Percentiles rank a stretch among this genome's conserved stretches.
phyloP scores from a whole-genome alignment of 2,797 vertebrate species.

The Myripristis jacobus region DNA sequence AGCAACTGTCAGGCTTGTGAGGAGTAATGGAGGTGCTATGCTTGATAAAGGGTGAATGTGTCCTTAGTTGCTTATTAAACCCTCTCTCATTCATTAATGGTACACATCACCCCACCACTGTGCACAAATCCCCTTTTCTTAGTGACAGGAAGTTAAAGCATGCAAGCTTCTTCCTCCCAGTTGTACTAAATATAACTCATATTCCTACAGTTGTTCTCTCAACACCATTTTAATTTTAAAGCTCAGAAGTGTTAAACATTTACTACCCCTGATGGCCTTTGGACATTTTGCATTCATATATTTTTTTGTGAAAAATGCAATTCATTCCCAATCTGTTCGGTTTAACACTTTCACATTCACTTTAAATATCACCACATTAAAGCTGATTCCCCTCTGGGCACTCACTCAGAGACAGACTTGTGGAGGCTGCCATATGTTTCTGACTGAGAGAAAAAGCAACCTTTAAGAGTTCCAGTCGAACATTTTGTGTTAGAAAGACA shows the following conservation, averaged over 20 bases:
- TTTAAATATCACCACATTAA: conserved; percentile 40
- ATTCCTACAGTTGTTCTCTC: not conserved
- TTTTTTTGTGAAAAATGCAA: not conserved
- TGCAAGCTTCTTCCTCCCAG: not conserved
- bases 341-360: conserved; percentile 47
- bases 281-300: conserved; percentile 9
- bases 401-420: conserved; percentile 38
- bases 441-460: conserved; percentile 19
- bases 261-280: not conserved
- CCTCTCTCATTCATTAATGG: not conserved
- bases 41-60: conserved; percentile 30
- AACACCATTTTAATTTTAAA: not conserved
- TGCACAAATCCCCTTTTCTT: not conserved
- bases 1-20: conserved; percentile 56
- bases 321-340: conserved; percentile 25
- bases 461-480: conserved; percentile 29
- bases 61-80: not conserved
- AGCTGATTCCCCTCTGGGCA: conserved; percentile 21
- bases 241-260: not conserved
- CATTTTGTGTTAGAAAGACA: conserved; percentile 37
- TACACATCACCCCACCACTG: not conserved
- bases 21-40: conserved; percentile 64
- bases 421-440: conserved; percentile 6
- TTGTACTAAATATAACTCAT: not conserved
- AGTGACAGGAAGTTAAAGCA: not conserved